phyloP scores from a whole-genome alignment of 2,113 vertebrate species.

The Osmerus mordax region DNA sequence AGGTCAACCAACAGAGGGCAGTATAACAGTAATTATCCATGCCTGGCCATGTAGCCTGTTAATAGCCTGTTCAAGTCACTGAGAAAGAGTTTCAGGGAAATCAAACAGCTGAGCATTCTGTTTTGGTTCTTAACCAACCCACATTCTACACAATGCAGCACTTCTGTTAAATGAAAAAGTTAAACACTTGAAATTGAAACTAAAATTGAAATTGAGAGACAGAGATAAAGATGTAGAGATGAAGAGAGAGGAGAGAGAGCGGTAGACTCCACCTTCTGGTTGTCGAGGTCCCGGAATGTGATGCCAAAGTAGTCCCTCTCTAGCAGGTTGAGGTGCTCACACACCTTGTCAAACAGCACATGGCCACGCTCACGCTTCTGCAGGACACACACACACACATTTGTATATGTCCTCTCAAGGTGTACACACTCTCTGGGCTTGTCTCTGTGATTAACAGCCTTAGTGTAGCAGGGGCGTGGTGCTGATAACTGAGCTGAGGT shows the following conservation, averaged over 20 bases:
- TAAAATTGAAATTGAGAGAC: neutral
- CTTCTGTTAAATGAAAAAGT: too few species aligned
- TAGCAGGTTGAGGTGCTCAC: constrained; percentile 64
- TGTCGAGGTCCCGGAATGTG: constrained; percentile 57
- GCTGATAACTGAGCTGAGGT: too few species aligned
- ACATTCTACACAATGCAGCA: neutral
- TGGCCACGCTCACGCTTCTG: constrained; percentile 58
- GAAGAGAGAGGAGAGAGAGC: neutral
- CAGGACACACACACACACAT: neutral
- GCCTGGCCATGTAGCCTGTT: too few species aligned
- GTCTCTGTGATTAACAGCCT: neutral
- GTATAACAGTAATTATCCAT: too few species aligned
- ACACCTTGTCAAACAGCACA: constrained; percentile 55
- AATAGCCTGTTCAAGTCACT: too few species aligned
- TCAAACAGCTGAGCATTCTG: too few species aligned
- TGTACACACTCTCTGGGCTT: neutral
- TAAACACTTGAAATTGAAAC: neutral
- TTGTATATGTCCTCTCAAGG: neutral
- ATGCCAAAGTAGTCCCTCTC: constrained; percentile 62
- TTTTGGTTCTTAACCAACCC: neutral
- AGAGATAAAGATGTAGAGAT: too few species aligned
- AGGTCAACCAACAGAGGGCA: too few species aligned
- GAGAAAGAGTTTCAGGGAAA: too few species aligned
- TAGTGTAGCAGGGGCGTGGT: too few species aligned
- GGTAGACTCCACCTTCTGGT: constrained; percentile 47